Base-by-base conservation (phyloP, 2,888 invertebrate genomes). In the Synergus itoensis region DNA sequence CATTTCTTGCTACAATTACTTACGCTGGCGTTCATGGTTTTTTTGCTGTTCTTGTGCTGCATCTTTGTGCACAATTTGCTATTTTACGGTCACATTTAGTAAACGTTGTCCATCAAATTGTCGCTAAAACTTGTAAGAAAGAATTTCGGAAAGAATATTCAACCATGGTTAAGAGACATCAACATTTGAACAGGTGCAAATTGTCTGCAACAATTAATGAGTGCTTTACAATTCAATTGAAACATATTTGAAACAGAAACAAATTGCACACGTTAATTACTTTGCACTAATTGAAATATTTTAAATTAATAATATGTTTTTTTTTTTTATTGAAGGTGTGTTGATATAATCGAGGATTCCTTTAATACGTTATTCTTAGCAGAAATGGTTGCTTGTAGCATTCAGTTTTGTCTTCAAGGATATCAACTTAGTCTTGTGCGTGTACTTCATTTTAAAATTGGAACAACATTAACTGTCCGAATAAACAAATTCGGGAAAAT, bases 31-130 rank as follows among this genome's bases (percentile, higher is more conserved):
- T 86, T 12, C 90, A 90, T 53, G 82, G 86, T 1, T 86, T 87
- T 16, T 77, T 90, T 4, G 83, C 84, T 1, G 84, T 88, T 14
- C 77, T 89, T 14, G 83, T 88, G 1, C 65, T 89, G 41, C 90
- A 90, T 76, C 67, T 89, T 7, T 90, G 90, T 60, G 87, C 87
- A 5, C 90, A 90, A 77, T 64, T 90, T 8, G 79, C 80, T 8
- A 78, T 69, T 48, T 48, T 69, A 28, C 18, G 21, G 9, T 1
- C 16, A 16, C 69, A 14, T 2, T 45, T 69, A 16, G 48, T 45
- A 7, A 5, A 43, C 8, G 9, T 7, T 0, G 48, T 69, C 9
- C 4, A 69, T 7, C 7, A 69, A 48, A 45, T 69, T 48, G 16
- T 45, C 1, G 14, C 7, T 0, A 21, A 48, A 16, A 16, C 0